phyloP scores from a whole-genome alignment of 1,140 invertebrate species.

The Drosophila punjabiensis region DNA sequence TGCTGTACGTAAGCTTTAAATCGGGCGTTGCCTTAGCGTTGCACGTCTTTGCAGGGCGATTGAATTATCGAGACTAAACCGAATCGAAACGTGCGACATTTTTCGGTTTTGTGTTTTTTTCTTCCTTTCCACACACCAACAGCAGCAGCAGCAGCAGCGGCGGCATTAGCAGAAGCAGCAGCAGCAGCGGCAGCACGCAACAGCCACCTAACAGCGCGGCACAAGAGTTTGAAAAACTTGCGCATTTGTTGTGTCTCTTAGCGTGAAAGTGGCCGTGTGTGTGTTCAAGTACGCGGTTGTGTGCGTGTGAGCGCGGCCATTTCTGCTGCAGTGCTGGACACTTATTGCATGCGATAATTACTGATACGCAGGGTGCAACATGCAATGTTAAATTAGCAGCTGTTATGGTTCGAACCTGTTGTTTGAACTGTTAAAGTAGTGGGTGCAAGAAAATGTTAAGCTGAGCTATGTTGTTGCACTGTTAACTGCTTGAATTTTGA shows the following conservation, averaged over 20 bases:
- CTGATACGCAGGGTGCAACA: constrained; percentile 9
- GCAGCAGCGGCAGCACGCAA: constrained; percentile 20
- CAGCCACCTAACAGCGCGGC: constrained; percentile 21
- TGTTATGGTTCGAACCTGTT: constrained; percentile 53
- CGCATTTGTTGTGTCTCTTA: constrained; percentile 41
- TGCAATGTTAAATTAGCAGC: constrained; percentile 25
- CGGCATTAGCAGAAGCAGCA: constrained; percentile 20
- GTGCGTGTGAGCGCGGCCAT: constrained; percentile 39
- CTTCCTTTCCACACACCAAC: constrained; percentile 61
- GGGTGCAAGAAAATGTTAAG: neutral
- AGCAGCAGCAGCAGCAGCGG: constrained; percentile 33
- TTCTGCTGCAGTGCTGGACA: constrained; percentile 26
- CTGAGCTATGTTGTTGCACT: neutral
- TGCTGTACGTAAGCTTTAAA: constrained; percentile 16
- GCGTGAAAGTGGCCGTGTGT: constrained; percentile 29
- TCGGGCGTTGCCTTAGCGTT: constrained; percentile 44
- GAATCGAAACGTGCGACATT: constrained; percentile 82
- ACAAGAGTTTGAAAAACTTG: constrained; percentile 51
- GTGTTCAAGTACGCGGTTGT: neutral
- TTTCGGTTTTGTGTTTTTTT: constrained; percentile 75
- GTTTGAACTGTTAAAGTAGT: constrained; percentile 36
- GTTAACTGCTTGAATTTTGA: constrained; percentile 24
- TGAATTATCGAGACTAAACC: constrained; percentile 82
- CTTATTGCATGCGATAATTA: constrained; percentile 69
- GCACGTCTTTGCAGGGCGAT: constrained; percentile 79